These are phyloP conservation scores for Pleuronectes platessa DNA, from an alignment of 2,113 vertebrate species.

Conservation along the genomic window DNA sequence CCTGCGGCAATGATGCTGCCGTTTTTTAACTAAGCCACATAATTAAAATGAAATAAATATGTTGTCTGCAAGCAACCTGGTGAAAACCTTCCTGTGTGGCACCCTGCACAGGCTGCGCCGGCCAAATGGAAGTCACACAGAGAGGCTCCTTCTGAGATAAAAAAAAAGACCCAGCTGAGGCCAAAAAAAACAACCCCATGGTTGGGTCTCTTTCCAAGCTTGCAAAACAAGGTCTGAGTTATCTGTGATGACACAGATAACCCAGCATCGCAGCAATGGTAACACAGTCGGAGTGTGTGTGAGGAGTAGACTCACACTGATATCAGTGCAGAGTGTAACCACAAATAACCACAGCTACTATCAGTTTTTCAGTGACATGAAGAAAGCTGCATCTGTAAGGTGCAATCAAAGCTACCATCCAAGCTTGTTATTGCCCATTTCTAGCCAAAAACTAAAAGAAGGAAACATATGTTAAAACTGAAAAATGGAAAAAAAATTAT, in stretches of 20 bases:
- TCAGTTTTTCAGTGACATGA: too few relatives aligned
- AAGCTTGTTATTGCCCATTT: too few relatives aligned
- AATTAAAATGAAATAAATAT: constrained; percentile 32
- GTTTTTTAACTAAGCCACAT: not conserved
- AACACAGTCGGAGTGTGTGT: constrained; percentile 13
- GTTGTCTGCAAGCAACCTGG: constrained; percentile 21
- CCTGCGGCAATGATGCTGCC: too few relatives aligned
- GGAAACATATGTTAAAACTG: too few relatives aligned
- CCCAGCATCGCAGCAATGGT: constrained; percentile 29
- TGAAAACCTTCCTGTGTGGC: constrained; percentile 25
- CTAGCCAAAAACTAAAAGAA: too few relatives aligned
- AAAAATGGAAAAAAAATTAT: too few relatives aligned
- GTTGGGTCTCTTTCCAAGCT: constrained; percentile 26
- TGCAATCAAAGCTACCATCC: too few relatives aligned
- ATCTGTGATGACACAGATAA: constrained; percentile 67
- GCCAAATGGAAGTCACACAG: constrained; percentile 33
- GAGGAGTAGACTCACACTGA: not conserved
- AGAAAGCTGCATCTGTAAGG: not conserved
- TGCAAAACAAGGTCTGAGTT: constrained; percentile 43
- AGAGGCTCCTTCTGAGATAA: constrained; percentile 31
- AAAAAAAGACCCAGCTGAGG: constrained; percentile 18
- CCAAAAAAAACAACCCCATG: not conserved
- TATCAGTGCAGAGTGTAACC: constrained; percentile 1
- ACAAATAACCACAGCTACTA: not conserved
- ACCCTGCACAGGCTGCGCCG: constrained; percentile 14